Evolutionary conservation across 2,113 vertebrate species (phyloP), one percentile per base, ranked within the genome.

Genomic region (Polyodon spathula): DNA sequence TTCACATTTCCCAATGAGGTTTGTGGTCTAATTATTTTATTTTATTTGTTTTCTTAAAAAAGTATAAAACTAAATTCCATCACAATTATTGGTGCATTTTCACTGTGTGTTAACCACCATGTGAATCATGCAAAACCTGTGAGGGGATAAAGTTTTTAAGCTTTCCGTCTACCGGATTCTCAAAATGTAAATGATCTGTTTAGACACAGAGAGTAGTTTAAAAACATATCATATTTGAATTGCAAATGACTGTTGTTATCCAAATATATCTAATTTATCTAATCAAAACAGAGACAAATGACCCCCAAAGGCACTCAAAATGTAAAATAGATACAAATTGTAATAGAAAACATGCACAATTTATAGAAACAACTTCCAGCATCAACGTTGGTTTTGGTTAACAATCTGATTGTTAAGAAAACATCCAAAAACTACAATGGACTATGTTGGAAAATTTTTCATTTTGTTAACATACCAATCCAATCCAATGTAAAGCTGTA

Each of bases 151-250:
- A 46, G 10, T 51, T 51, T 42, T 7, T 10, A 56, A 66, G 54
- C 50, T 16, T 38, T 56, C 8, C 37, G 40, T 66, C 42, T 61
- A 59, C 27, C 27, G 27, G 27, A 27, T 27, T 61, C 54, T 66
- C 14, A 51, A 51, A 61, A 56, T 53, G 59, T 53, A 38, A 39
- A 27, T 61, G 42, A 66, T 61, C 61, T 64, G 63, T 51, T 66
- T 66, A 66, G 53, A 53, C 59, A 42, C 12, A 40, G 46, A 51
- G 56, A 48, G n/a, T 54, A 37, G 37, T 38, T 54, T 42, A 8
- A 15, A 56, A 60, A 52, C 37, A 40, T 14, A 64, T 44, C 9
- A 15, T 61, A 60, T 66, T 66, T 66, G 59, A 56, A 66, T 66
- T 51, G 37, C 64, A 66, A 66, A 66, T 61, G 10, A 38, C n/a